These are phyloP conservation scores for Eilema sororculum DNA, from an alignment of 2,888 invertebrate species.

Conservation along the genomic window DNA sequence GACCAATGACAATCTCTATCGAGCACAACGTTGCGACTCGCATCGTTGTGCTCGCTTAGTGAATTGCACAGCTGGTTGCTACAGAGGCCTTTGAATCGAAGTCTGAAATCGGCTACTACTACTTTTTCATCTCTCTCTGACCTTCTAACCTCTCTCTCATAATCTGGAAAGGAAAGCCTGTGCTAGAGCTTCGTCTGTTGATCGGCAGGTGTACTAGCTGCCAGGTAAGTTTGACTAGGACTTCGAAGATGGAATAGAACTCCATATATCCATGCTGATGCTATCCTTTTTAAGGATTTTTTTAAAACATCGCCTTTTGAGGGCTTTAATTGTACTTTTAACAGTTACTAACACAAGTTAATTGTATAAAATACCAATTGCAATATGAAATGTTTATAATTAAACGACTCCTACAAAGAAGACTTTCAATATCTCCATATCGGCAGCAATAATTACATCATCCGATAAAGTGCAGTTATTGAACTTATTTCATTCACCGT, in stretches of 20 bases:
- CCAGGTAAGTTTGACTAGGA: not conserved
- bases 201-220: too few species aligned
- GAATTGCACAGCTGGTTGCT: too few species aligned
- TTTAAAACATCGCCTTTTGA: too few species aligned
- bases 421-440: conserved; percentile 3
- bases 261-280: not conserved
- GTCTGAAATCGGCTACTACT: too few species aligned
- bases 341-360: not conserved
- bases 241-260: not conserved
- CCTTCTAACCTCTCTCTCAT: too few species aligned
- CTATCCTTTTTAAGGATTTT: not conserved
- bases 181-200: not conserved
- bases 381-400: not conserved
- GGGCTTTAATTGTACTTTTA: not conserved
- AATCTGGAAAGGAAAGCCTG: too few species aligned
- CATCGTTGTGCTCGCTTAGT: too few species aligned
- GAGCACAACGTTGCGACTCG: too few species aligned
- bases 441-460: not conserved
- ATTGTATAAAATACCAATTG: not conserved
- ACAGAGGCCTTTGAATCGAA: too few species aligned
- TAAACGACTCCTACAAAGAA: not conserved
- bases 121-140: too few species aligned
- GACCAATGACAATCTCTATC: too few species aligned
- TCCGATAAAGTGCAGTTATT: not conserved
- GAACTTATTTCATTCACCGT: not conserved